Evolutionary conservation across 2,113 vertebrate genomes (phyloP), one percentile per base, ranked within the genome.

Genomic region (Myodes glareolus): DNA sequence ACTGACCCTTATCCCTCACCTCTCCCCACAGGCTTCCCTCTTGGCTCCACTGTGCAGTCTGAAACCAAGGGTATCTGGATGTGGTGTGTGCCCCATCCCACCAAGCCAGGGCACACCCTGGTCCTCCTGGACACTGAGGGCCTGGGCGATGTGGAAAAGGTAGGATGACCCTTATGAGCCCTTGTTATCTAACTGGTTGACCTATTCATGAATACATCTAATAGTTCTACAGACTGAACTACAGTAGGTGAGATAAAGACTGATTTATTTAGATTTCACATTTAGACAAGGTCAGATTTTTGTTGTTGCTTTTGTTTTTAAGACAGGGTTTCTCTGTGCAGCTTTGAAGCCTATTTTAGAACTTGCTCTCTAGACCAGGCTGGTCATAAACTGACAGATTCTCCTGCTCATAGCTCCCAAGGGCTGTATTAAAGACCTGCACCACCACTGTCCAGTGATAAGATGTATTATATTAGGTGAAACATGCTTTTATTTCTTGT

Each of bases 11-110:
- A n/a, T 8, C 1, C 17, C 36, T n/a, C 17, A n/a, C 17, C 29
- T 11, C 36, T 70, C 27, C 1, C 55, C 3, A 6, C 82, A 98
- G 98, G 98, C 3, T 98, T 98, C 88, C 90, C 97, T 55, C 96
- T 98, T 55, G 98, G 98, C 3, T 95, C 97, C n/a, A 98, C 97
- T 0, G 78, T 98, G 13, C 96, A 98, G 91, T 97, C 98, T 10
- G 25, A 98, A 72, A 98, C 98, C 89, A 98, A 98, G 76, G 98
- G 98, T 42, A 98, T 98, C 96, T 98, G 98, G 98, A 98, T 98
- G 96, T 98, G 97, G 97, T 98, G 97, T 29, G 13, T 97, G 13
- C 96, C 96, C 27, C 98, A 98, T 16, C 97, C 97, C 11, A 12
- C 0, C 8, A 96, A 97, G n/a, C 84, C n/a, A 5, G 50, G 96